Base-by-base conservation (phyloP, 2,113 vertebrate genomes). In the Apistogramma diplotaenia region DNA sequence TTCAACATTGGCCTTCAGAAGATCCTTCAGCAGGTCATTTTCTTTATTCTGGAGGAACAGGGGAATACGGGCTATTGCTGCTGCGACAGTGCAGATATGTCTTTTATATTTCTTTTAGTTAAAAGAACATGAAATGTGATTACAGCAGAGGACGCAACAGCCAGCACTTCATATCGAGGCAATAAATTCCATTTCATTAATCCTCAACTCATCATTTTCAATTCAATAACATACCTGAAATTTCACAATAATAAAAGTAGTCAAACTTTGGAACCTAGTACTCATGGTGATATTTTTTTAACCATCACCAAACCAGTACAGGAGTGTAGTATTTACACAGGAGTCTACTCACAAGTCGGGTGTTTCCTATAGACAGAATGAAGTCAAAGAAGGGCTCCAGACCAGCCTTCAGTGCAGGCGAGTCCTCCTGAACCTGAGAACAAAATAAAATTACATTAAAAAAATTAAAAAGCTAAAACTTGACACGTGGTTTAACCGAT, bases 381-480 rank as follows among this genome's bases (percentile, higher is more conserved):
- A 99, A 99, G 91, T 99, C 97, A 85, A 99, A 99, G 92, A 97
- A 99, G 5, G 98, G 97, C 75, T 99, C 97, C 93, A 99, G 92
- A 60, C 97, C 97, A 3, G 96, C 97, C 85, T 89, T 96, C 21
- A 96, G 94, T 33, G 97, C 97, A 1, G 98, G 97, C 0, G 98
- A 99, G 75, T 96, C 96, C 81, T 96, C 96, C 21, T 99, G 97
- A 27, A 99, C 93, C 97, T 99, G 78, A 57, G 65, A 70, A 51
- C 29, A 4, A 51, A 51, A n/a, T 10, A 70, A 49, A 49, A 70
- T 49, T 49, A 70, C 13, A 46, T 16, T 29, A 51, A 18, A 70
- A 49, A 8, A 70, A 25, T n/a, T n/a, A n/a, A n/a, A n/a, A n/a
- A n/a, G n/a, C n/a, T n/a, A 70, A 70, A 49, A 73, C 25, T n/a